Evolutionary conservation across 2,888 invertebrate species (phyloP).

Genomic region (Cheilosia scutellata): DNA sequence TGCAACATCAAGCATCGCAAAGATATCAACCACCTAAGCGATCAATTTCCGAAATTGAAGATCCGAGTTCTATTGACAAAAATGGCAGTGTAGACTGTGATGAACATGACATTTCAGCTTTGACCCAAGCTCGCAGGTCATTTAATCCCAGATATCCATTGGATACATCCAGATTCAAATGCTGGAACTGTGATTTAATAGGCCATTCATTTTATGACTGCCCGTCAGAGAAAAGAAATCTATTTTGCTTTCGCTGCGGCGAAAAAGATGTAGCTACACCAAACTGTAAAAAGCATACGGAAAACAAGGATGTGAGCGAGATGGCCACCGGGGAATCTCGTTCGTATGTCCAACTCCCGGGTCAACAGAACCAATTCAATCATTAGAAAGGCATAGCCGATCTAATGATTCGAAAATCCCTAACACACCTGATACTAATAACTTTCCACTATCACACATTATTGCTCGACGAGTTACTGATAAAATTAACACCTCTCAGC

Average conservation of each 20-base stretch:
- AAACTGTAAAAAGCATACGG: conserved; percentile 2
- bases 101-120: too few relatives aligned
- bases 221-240: not conserved
- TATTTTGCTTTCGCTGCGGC: conserved; percentile 8
- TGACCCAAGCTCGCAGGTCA: too few relatives aligned
- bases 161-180: not conserved
- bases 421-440: not conserved
- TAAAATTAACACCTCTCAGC: not conserved
- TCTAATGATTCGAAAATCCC: not conserved
- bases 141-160: not conserved
- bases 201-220: conserved; percentile 7
- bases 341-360: not conserved
- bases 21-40: too few relatives aligned
- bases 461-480: not conserved
- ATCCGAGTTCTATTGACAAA: too few relatives aligned
- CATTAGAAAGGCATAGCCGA: conserved; percentile 1
- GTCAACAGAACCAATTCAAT: not conserved
- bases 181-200: too few relatives aligned
- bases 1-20: too few relatives aligned
- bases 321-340: conserved; percentile 23
- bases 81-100: too few relatives aligned
- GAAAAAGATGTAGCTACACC: not conserved
- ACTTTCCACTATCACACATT: not conserved
- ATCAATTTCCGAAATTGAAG: too few relatives aligned
- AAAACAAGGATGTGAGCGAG: conserved; percentile 19